Conservation (phyloP, 2,113 vertebrate species). For the Cochlearius cochlearius region DNA sequence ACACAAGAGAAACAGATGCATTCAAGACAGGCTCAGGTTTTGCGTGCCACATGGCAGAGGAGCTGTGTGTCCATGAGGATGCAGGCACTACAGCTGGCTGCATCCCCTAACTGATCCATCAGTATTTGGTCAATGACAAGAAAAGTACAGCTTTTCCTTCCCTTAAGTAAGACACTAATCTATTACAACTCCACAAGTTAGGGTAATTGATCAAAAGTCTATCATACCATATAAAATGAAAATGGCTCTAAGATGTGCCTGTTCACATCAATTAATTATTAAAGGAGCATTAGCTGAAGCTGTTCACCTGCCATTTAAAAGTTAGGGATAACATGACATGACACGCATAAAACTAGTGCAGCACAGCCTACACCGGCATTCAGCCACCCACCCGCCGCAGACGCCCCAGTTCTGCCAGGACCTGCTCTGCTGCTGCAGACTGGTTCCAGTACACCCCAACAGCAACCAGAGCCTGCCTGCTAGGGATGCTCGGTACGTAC, state of each 20-base stretch:
- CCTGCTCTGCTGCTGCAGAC: background rate
- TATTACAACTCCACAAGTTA: constrained; percentile 45
- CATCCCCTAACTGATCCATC: constrained; percentile 11
- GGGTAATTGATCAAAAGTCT: constrained; percentile 68
- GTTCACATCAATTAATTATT: constrained; percentile 67
- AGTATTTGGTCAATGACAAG: constrained; percentile 39
- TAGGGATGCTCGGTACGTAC: fast-evolving
- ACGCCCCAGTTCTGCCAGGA: background rate
- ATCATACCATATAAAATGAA: constrained; percentile 63
- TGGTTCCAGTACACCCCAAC: background rate
- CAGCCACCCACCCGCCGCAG: background rate
- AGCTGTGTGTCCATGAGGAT: background rate
- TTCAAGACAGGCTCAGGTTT: background rate
- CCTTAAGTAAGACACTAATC: constrained; percentile 38
- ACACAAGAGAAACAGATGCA: background rate
- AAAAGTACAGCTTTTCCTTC: constrained; percentile 44
- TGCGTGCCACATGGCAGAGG: background rate
- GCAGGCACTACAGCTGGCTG: background rate
- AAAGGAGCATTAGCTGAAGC: constrained; percentile 57
- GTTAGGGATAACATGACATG: background rate
- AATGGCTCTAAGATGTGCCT: constrained; percentile 57
- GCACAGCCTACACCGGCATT: background rate
- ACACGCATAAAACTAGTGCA: background rate
- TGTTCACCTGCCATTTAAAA: constrained; percentile 61
- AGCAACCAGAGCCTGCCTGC: background rate